Evolutionary conservation across 64 coral and sea anemone genomes (phyloP), one percentile per base, ranked within the genome.

Genomic region (Porites lutea): DNA sequence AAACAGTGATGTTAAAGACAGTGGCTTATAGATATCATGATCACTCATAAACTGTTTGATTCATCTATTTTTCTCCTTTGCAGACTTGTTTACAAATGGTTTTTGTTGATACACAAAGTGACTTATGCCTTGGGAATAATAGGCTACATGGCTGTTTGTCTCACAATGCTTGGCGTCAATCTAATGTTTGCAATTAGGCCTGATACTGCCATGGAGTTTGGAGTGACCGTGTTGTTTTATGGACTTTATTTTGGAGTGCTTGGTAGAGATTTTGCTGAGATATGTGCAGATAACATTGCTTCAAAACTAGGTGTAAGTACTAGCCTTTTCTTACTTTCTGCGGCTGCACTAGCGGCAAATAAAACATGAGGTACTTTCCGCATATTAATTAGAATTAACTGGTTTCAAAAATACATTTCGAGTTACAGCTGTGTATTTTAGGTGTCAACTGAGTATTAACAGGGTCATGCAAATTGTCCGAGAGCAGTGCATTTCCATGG

Each of bases 261-360:
- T 65, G 97, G 97, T 2, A 93, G 97, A 82, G 97, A 99, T 66
- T 99, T 99, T 99, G 97, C 97, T 4, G 97, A 99, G 75, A 99
- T 99, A 81, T 99, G 97, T 91, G 91, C 97, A 67, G 97, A 99
- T 91, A 99, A 99, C 68, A 99, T 99, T 91, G 97, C 97, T 78
- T 95, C 94, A 59, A 99, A 99, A 93, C 63, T 99, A 90, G 97
- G 97, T n/a, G 97, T 99, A 76, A 96, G 97, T 96, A 49, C 15
- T 52, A 63, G 21, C 27, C 27, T 82, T 2, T 48, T 22, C 66
- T 66, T 47, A 9, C 18, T 49, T 49, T 48, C 6, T n/a, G n/a
- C n/a, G n/a, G n/a, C 8, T 52, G 47, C 18, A 20, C 52, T 77
- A 14, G 46, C 16, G 52, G 7, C 2, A 19, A 64, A 64, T 19